Evolutionary conservation across 2,797 vertebrate genomes (phyloP).

Genomic region (Clamator glandarius): DNA sequence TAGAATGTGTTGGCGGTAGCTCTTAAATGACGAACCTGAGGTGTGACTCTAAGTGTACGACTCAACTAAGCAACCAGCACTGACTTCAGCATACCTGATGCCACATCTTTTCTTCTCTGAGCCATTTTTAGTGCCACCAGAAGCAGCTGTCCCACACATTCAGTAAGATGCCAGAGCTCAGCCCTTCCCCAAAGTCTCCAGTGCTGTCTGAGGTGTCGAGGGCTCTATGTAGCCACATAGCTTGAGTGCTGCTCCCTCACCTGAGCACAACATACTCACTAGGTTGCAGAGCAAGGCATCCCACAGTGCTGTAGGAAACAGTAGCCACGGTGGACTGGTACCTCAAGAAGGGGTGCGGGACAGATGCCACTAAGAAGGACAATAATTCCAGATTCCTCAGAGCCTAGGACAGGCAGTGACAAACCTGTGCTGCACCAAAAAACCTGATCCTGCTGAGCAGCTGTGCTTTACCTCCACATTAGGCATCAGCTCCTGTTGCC

Average conservation of each 20-base stretch:
- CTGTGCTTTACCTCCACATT: neutral
- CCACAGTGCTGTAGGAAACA: neutral
- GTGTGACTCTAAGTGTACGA: neutral
- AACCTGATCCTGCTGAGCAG: too few relatives aligned
- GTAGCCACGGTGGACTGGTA: neutral
- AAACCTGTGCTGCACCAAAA: too few relatives aligned
- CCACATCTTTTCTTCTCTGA: neutral
- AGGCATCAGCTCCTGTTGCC: neutral
- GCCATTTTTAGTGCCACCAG: neutral
- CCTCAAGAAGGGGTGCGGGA: neutral
- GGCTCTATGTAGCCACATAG: rapidly evolving
- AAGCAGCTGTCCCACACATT: neutral
- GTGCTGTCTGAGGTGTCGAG: neutral
- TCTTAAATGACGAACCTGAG: neutral
- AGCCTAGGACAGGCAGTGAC: neutral
- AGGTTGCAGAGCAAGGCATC: neutral
- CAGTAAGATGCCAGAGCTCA: neutral
- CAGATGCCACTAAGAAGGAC: neutral
- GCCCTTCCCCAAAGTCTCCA: neutral
- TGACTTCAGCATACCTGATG: neutral
- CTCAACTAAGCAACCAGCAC: neutral
- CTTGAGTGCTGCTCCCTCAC: neutral
- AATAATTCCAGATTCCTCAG: rapidly evolving
- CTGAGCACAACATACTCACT: rapidly evolving
- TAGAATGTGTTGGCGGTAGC: neutral